Conservation (phyloP, 1,140 invertebrate genomes). For the Trinorchestia longiramus region DNA sequence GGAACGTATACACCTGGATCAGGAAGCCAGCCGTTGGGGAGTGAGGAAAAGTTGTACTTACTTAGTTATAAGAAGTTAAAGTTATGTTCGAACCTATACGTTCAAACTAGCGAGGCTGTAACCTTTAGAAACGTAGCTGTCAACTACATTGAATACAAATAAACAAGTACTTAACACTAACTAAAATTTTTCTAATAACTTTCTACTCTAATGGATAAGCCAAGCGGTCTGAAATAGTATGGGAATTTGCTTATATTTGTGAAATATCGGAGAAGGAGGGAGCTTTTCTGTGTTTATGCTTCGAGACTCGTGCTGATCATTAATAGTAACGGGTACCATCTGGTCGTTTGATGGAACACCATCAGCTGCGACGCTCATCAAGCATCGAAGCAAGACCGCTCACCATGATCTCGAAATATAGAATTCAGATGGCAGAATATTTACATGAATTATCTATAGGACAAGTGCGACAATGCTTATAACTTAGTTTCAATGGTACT, state of each 20-base stretch:
- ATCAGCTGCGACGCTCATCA: background rate
- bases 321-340: background rate
- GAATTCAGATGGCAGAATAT: background rate
- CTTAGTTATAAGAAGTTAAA: background rate
- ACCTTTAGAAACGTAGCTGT: background rate
- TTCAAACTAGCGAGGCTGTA: background rate
- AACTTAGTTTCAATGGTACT: background rate
- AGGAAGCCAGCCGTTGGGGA: background rate
- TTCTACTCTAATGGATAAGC: background rate
- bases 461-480: background rate
- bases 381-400: background rate
- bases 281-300: background rate
- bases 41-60: background rate
- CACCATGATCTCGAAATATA: background rate
- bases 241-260: background rate
- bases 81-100: background rate
- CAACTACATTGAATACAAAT: background rate
- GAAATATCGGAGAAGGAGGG: background rate
- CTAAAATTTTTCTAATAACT: background rate
- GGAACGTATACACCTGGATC: constrained; percentile 26
- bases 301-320: constrained; percentile 6
- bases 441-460: background rate
- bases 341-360: background rate
- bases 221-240: background rate
- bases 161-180: background rate